Percentiles rank a stretch among this genome's conserved stretches.
These are phyloP conservation scores for Nemopilema nomurai DNA, from an alignment of 30 jellyfish, hydroid and myxozoan species.

Conservation along the genomic window DNA sequence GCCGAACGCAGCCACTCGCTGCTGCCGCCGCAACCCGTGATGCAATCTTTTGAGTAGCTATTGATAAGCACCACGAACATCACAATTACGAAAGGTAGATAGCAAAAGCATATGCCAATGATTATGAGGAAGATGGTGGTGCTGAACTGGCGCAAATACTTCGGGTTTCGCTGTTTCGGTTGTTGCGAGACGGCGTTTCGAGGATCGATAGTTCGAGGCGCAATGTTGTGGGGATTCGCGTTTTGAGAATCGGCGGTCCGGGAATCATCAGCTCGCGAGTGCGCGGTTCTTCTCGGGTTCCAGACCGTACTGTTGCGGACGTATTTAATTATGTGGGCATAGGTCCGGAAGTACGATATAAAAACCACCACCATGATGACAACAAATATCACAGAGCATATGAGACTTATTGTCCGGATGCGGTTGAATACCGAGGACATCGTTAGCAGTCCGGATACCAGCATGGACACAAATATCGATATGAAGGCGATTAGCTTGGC, in stretches of 20 bases:
- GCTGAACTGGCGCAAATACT: slow-evolving; percentile 31
- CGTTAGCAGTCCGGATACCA: slow-evolving; percentile 25
- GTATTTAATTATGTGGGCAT: slow-evolving; percentile 11
- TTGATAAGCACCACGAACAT: slow-evolving; percentile 8
- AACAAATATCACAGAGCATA: slow-evolving; percentile 2
- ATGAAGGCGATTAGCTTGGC: slow-evolving; percentile 2
- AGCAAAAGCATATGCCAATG: slow-evolving; percentile 37
- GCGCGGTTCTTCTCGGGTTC: slow-evolving; percentile 8
- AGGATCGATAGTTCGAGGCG: slow-evolving; percentile 8
- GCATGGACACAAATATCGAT: not conserved
- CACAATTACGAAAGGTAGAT: slow-evolving; percentile 28
- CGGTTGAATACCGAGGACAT: slow-evolving; percentile 46
- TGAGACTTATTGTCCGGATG: slow-evolving; percentile 14
- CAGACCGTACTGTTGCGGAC: slow-evolving; percentile 50
- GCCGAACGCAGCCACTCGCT: slow-evolving; percentile 18
- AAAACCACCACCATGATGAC: slow-evolving; percentile 24
- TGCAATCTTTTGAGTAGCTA: slow-evolving; percentile 5
- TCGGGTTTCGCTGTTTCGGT: slow-evolving; percentile 20
- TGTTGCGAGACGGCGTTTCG: not conserved
- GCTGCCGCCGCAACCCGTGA: slow-evolving; percentile 5
- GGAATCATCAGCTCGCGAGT: not conserved
- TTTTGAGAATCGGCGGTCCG: slow-evolving; percentile 8
- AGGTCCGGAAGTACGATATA: slow-evolving; percentile 32
- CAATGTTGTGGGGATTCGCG: slow-evolving; percentile 10
- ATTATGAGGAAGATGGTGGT: slow-evolving; percentile 29